Conservation (phyloP, 2,797 vertebrate genomes). For the Tragelaphus oryx region DNA sequence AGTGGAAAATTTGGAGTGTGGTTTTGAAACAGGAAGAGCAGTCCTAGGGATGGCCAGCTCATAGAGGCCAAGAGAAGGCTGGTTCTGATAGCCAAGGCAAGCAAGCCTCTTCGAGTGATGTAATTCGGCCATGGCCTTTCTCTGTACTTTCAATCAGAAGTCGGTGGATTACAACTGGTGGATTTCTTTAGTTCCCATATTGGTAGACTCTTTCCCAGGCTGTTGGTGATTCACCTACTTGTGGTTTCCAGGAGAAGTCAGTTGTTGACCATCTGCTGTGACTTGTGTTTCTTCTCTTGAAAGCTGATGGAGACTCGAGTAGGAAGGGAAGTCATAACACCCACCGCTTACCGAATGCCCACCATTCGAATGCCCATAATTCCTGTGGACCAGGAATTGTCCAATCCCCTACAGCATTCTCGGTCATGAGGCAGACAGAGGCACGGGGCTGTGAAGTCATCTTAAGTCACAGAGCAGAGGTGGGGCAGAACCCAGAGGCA, state of each 20-base stretch:
- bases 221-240: conserved; percentile 42
- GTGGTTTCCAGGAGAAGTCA: conserved; percentile 34
- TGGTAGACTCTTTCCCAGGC: background rate
- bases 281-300: background rate
- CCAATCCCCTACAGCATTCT: background rate
- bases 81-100: background rate
- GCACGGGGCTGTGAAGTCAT: accelerated
- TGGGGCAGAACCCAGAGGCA: background rate
- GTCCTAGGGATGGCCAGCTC: background rate
- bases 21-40: background rate
- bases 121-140: background rate
- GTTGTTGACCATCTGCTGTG: background rate
- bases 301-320: background rate
- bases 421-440: background rate
- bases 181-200: background rate
- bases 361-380: too few species aligned
- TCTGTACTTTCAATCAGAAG: background rate
- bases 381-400: background rate
- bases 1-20: background rate
- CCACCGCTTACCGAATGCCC: background rate
- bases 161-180: background rate
- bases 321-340: background rate
- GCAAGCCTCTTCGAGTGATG: background rate
- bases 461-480: background rate
- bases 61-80: background rate